Percentiles rank a stretch among this genome's conserved stretches.
Evolutionary conservation across 2,888 invertebrate species (phyloP).

Genomic region (Troides helena): DNA sequence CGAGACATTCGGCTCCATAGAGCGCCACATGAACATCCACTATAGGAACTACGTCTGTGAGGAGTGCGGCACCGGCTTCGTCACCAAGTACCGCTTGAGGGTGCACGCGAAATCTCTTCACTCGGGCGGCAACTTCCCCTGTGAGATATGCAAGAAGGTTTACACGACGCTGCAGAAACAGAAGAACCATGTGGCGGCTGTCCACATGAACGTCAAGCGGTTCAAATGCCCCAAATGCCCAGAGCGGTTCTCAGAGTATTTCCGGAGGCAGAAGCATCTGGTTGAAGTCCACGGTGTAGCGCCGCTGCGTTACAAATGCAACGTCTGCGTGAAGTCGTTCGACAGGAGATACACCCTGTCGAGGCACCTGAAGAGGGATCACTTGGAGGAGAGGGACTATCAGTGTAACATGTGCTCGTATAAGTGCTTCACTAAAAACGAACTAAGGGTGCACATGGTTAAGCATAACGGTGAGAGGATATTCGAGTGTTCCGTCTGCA

Average conservation of each 20-base stretch:
- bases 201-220: constrained; percentile 56
- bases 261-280: constrained; percentile 62
- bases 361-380: constrained; percentile 63
- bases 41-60: constrained; percentile 65
- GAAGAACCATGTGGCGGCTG: constrained; percentile 58
- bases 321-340: constrained; percentile 51
- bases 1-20: constrained; percentile 67
- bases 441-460: constrained; percentile 58
- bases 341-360: constrained; percentile 49
- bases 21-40: constrained; percentile 69
- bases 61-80: constrained; percentile 64
- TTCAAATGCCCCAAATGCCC: constrained; percentile 64
- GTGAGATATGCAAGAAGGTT: constrained; percentile 58
- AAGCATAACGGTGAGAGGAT: constrained; percentile 60
- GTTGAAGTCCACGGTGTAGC: constrained; percentile 56
- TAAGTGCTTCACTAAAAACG: constrained; percentile 61
- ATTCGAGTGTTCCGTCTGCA: constrained; percentile 61
- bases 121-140: constrained; percentile 49
- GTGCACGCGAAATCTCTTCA: constrained; percentile 64
- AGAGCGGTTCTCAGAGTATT: constrained; percentile 63
- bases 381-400: constrained; percentile 59
- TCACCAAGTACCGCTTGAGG: constrained; percentile 61
- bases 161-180: constrained; percentile 56
- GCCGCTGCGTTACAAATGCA: constrained; percentile 60
- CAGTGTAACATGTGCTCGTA: constrained; percentile 53